A percentile compares a stretch with the other conserved stretches of the same genome.
Evolutionary conservation across 2,888 invertebrate species (phyloP).

Genomic region (Caenorhabditis panamensis): DNA sequence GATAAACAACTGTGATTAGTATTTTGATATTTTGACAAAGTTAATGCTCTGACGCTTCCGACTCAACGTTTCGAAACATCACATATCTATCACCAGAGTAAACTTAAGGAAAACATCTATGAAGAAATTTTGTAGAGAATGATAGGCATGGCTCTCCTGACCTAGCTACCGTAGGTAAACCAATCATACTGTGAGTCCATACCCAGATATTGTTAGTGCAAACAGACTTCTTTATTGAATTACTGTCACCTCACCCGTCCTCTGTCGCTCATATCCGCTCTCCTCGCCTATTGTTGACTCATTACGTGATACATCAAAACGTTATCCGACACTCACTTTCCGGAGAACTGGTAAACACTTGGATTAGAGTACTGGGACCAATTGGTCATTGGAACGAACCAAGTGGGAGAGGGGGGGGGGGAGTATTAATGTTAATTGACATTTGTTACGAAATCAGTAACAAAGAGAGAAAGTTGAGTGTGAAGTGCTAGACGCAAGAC

Average conservation of each 20-base stretch:
- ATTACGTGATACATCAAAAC: conserved; percentile 58
- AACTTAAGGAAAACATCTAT: no score
- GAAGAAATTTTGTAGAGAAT: not conserved
- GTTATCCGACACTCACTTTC: conserved; percentile 11
- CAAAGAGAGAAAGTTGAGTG: conserved; percentile 3
- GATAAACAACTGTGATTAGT: no score
- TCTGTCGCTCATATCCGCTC: conserved; percentile 32
- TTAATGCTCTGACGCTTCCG: no score
- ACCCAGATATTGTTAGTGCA: conserved; percentile 18
- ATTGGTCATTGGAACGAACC: not conserved
- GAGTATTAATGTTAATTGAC: conserved; percentile 26
- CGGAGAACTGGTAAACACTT: conserved; percentile 40
- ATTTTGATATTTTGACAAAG: no score
- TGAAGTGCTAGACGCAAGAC: conserved; percentile 1
- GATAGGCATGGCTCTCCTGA: not conserved
- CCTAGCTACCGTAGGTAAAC: conserved; percentile 19
- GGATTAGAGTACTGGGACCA: conserved; percentile 9
- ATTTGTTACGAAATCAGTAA: conserved; percentile 16
- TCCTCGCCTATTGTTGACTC: conserved; percentile 32
- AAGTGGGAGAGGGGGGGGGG: not conserved
- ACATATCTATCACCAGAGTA: no score
- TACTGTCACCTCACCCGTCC: conserved; percentile 48
- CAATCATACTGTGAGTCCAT: conserved; percentile 10
- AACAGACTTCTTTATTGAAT: conserved; percentile 49
- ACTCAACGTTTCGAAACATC: no score